Evolutionary conservation across 2,797 vertebrate genomes (phyloP), one percentile per base, ranked within the genome.

Genomic region (Spinibarbus caldwelli): DNA sequence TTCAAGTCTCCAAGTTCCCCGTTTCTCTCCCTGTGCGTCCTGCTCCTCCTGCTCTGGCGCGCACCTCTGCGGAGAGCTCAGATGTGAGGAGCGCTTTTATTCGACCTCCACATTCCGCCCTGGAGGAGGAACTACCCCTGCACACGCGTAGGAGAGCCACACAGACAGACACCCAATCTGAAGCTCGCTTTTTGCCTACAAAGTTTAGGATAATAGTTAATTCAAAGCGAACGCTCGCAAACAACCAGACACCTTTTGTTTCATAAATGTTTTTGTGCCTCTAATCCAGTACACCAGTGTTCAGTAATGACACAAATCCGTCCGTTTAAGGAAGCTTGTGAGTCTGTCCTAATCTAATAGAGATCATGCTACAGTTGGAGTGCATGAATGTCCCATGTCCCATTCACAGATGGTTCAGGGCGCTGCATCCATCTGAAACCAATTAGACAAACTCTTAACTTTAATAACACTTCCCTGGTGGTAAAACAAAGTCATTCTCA

Each of bases 31-130:
- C 68, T 66, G 31, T 45, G 83, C 49, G 64, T 71, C 38, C 76
- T 85, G n/a, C 64, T 38, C 64, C 75, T 85, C 9, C 66, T 43
- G 38, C 86, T 83, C 67, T 66, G n/a, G 71, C 59, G 73, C 52
- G 82, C 88, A 88, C 85, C 82, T 88, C 87, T 85, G 86, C 59
- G 70, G 57, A 88, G 62, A 45, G 71, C 57, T 72, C 71, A 67
- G 43, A 85, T 34, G 67, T 31, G 59, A 15, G 43, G 76, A 84
- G 82, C 62, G 68, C 70, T 89, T 91, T 89, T 91, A 90, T 92
- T 88, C 76, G 78, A 75, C 80, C 86, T 77, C 87, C 31, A 80
- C 83, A 52, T 85, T 88, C 80, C 64, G 79, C 59, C 71, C 66
- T 70, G 83, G 76, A 78, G 83, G 83, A 85, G 83, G 83, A 85